These are phyloP conservation scores for Gymnocypris eckloni DNA, from an alignment of 2,797 vertebrate species.

Conservation along the genomic window DNA sequence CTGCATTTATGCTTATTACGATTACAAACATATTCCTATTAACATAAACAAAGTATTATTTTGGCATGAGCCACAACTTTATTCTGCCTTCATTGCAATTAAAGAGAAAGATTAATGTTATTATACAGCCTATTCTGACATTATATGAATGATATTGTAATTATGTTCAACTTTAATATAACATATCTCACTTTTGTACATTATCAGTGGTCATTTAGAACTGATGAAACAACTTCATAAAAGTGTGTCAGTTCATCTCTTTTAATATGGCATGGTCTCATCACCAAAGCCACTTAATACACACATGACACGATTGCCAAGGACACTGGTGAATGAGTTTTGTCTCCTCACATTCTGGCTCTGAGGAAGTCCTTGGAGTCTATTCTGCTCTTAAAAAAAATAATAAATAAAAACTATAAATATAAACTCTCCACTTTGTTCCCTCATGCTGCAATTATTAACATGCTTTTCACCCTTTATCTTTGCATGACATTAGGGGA, in stretches of 20 bases:
- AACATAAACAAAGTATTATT: neutral
- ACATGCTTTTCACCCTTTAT: constrained; percentile 75
- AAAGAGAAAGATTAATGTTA: neutral
- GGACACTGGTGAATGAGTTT: constrained; percentile 60
- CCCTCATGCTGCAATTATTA: constrained; percentile 67
- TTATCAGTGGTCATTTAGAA: constrained; percentile 48
- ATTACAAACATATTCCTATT: neutral
- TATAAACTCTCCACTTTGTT: constrained; percentile 70
- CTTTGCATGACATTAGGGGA: constrained; percentile 56
- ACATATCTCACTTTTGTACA: constrained; percentile 18
- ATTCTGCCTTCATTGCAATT: neutral
- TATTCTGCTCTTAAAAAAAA: constrained; percentile 70
- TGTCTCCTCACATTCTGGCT: constrained; percentile 57
- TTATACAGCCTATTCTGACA: neutral
- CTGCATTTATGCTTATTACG: neutral
- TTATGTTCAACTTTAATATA: constrained; percentile 31
- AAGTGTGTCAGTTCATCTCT: neutral
- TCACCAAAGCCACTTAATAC: constrained; percentile 52
- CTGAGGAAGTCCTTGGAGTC: constrained; percentile 71
- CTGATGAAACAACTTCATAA: neutral
- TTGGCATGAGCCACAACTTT: neutral
- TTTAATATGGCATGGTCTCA: constrained; percentile 26
- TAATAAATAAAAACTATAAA: constrained; percentile 71
- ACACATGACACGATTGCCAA: constrained; percentile 62
- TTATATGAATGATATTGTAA: constrained; percentile 29